Conservation (phyloP, 2,113 vertebrate genomes). For the Limanda limanda region DNA sequence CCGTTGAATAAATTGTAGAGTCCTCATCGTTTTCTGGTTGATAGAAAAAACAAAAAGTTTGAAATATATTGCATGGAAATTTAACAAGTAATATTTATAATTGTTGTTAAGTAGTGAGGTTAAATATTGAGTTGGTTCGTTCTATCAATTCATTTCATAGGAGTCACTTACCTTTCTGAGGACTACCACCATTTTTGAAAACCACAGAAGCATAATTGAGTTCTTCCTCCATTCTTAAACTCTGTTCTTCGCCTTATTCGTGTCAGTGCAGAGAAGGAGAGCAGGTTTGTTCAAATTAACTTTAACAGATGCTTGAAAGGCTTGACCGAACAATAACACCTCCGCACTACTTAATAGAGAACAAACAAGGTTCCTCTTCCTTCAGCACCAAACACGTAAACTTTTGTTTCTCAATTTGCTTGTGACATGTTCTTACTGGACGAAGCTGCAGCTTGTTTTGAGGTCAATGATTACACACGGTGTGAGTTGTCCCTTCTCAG, state of each 20-base stretch:
- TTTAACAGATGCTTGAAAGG: rapidly evolving
- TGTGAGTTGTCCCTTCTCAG: no score
- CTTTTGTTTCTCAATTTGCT: background rate
- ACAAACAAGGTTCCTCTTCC: conserved; percentile 20
- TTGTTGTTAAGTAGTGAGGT: no score
- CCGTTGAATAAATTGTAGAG: no score
- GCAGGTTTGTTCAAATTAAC: no score
- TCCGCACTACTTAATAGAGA: background rate
- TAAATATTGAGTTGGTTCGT: no score
- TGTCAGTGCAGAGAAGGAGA: background rate
- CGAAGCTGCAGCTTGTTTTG: background rate
- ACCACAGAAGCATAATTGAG: conserved; percentile 34
- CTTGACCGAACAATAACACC: background rate
- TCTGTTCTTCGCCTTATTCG: rapidly evolving
- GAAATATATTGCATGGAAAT: no score
- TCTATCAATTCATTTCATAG: no score
- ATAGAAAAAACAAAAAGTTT: no score
- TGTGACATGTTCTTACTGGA: rapidly evolving
- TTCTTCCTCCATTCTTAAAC: conserved; percentile 49
- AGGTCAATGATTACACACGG: background rate
- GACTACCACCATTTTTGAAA: background rate
- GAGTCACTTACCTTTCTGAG: conserved; percentile 18
- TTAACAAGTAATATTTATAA: no score
- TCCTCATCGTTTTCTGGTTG: no score
- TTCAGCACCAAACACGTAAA: background rate